These are phyloP conservation scores for Potamarius usumacintae DNA, from an alignment of 2,113 vertebrate species.

Conservation along the genomic window DNA sequence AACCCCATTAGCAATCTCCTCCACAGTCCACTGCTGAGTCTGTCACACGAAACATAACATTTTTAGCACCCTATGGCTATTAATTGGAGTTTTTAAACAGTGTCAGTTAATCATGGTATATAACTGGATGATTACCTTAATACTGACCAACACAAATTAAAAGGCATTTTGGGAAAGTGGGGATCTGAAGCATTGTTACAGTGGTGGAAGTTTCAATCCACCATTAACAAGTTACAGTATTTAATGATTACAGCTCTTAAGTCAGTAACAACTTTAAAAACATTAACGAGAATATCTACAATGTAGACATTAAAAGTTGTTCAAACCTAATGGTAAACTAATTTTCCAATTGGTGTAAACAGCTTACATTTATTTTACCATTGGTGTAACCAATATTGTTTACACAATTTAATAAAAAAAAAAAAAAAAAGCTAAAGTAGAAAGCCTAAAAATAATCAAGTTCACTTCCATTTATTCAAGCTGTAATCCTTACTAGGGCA, in stretches of 20 bases:
- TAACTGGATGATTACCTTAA: not conserved
- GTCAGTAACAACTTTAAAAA: not conserved
- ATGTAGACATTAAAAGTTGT: too few species aligned
- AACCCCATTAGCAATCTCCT: conserved; percentile 88
- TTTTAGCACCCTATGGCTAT: not conserved
- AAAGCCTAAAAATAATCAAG: too few species aligned
- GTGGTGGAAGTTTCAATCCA: not conserved
- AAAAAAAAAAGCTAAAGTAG: too few species aligned
- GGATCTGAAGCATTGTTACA: not conserved
- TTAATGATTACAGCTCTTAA: not conserved
- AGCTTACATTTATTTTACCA: too few species aligned
- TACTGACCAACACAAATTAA: not conserved
- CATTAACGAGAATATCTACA: too few species aligned
- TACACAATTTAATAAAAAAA: too few species aligned
- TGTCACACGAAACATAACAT: conserved; percentile 52
- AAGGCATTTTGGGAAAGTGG: not conserved
- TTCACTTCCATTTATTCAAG: too few species aligned
- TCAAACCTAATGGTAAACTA: too few species aligned
- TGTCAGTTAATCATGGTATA: not conserved
- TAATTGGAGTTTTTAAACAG: not conserved
- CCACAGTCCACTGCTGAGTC: conserved; percentile 87
- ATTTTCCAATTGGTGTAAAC: too few species aligned
- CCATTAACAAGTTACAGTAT: not conserved
- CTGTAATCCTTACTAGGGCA: too few species aligned
- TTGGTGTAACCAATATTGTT: too few species aligned